Evolutionary conservation across 2,113 vertebrate genomes (phyloP).

Genomic region (Etia nguti): DNA sequence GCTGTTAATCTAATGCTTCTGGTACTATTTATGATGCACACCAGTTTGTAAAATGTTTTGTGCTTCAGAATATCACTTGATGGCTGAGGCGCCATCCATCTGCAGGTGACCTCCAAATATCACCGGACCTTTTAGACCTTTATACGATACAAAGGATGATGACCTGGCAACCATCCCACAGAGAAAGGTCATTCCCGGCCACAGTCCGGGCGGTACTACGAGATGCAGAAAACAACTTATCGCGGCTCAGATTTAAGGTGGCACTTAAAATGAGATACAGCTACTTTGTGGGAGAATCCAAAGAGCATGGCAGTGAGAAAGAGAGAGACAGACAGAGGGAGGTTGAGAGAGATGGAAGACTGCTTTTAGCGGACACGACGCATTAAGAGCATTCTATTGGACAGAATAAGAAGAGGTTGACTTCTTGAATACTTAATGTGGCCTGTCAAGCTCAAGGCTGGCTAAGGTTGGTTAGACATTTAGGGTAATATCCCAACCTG

Average conservation of each 20-base stretch:
- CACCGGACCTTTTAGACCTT: background rate
- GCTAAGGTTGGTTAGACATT: constrained; percentile 51
- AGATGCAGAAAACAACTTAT: background rate
- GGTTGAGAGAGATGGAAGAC: constrained; percentile 13
- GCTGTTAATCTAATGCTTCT: constrained; percentile 40
- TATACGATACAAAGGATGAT: background rate
- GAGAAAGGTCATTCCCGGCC: background rate
- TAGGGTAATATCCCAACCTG: constrained; percentile 42
- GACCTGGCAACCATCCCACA: background rate
- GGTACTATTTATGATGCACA: constrained; percentile 39
- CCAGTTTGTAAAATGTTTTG: constrained; percentile 38
- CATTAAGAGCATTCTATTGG: background rate
- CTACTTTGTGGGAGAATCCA: background rate
- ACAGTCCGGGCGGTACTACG: background rate
- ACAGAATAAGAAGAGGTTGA: constrained; percentile 15
- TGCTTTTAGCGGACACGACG: background rate
- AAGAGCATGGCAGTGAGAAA: background rate
- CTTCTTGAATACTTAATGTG: constrained; percentile 47
- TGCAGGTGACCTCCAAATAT: background rate
- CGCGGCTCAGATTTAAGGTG: background rate
- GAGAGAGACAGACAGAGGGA: background rate
- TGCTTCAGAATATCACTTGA: background rate
- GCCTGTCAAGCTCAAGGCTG: constrained; percentile 34
- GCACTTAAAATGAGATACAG: background rate
- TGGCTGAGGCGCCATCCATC: background rate